Percentiles rank a stretch among this genome's conserved stretches.
Conservation (phyloP, 2,797 vertebrate species). For the Sebastes variabilis region DNA sequence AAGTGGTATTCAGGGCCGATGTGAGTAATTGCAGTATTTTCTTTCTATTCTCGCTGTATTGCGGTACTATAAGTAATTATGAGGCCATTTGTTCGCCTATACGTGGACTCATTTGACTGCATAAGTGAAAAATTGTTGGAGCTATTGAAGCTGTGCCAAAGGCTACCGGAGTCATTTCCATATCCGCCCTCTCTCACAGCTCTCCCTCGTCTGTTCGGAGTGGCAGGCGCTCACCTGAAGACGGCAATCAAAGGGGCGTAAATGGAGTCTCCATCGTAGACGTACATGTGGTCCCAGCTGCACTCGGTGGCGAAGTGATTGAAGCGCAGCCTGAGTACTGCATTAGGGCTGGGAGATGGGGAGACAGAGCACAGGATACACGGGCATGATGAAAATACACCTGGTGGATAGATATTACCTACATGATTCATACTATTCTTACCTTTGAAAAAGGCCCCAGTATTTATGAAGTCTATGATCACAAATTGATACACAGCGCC, state of each 20-base stretch:
- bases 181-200: not conserved
- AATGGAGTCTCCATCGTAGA: constrained; percentile 95
- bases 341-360: constrained; percentile 88
- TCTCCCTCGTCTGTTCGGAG: constrained; percentile 4
- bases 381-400: not conserved
- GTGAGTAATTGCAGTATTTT: constrained; percentile 32
- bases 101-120: constrained; percentile 22
- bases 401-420: constrained; percentile 13
- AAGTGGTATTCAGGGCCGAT: constrained; percentile 11
- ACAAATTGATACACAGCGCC: not conserved
- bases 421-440: not conserved
- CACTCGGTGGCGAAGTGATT: constrained; percentile 97
- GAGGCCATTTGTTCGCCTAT: constrained; percentile 28
- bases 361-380: not conserved
- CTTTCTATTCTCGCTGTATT: constrained; percentile 20
- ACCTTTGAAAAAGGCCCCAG: not conserved
- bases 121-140: constrained; percentile 3
- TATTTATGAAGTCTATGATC: not conserved
- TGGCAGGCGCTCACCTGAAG: constrained; percentile 86
- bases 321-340: constrained; percentile 91
- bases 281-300: constrained; percentile 97
- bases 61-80: constrained; percentile 27
- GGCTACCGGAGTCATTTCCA: constrained; percentile 39
- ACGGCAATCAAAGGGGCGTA: constrained; percentile 93
- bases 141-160: constrained; percentile 35